A percentile compares a stretch with the other conserved stretches of the same genome.
Conservation (phyloP, 2,888 invertebrate species). For the Empis livida region DNA sequence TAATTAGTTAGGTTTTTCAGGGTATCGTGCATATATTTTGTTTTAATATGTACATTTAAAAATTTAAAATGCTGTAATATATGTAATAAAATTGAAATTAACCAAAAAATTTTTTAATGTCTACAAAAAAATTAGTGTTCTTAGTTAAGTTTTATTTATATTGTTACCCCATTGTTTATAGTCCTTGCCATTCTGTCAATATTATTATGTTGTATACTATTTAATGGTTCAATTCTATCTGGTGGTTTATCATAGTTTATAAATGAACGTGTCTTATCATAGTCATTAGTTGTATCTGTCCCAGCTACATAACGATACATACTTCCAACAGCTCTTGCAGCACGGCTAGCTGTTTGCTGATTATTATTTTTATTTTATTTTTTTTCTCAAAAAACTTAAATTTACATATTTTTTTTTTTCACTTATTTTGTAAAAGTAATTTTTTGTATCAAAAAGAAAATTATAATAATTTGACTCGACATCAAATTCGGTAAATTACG, state of each 20-base stretch:
- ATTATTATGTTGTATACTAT: constrained; percentile 12
- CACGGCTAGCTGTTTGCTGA: constrained; percentile 65
- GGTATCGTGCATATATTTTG: too few relatives aligned
- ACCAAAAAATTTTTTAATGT: too few relatives aligned
- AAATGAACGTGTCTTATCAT: constrained; percentile 10
- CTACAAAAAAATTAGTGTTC: too few relatives aligned
- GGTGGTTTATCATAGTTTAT: constrained; percentile 5
- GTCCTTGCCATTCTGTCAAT: constrained; percentile 39
- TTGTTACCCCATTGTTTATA: constrained; percentile 12
- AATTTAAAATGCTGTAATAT: too few relatives aligned
- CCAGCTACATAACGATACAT: constrained; percentile 66
- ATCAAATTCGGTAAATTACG: too few relatives aligned
- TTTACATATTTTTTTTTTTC: too few relatives aligned
- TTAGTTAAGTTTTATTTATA: neutral
- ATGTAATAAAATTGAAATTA: too few relatives aligned
- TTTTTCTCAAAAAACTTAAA: too few relatives aligned
- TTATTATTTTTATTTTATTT: constrained; percentile 3
- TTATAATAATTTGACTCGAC: too few relatives aligned
- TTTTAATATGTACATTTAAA: too few relatives aligned
- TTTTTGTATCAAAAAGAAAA: too few relatives aligned
- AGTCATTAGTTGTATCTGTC: constrained; percentile 55
- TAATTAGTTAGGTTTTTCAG: too few relatives aligned
- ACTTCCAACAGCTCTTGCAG: constrained; percentile 66
- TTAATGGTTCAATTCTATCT: neutral
- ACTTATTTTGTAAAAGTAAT: neutral